Percentiles rank a stretch among this genome's conserved stretches.
phyloP scores from a whole-genome alignment of 1,140 invertebrate species.

The Leptoteleia sp. region DNA sequence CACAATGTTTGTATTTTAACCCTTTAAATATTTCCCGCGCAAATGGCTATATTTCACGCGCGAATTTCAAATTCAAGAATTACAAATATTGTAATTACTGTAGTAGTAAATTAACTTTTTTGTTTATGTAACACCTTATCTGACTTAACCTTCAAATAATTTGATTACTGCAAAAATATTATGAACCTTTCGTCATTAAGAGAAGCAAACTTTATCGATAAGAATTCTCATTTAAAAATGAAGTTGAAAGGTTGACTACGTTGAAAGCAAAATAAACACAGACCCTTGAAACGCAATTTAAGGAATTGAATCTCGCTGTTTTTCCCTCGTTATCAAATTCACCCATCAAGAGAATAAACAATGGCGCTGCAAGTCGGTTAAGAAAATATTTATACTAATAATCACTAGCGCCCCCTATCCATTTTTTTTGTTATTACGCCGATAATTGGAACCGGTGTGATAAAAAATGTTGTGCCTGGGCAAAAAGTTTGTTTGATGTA shows the following conservation, averaged over 20 bases:
- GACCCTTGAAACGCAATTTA: constrained; percentile 13
- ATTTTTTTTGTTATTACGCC: constrained; percentile 58
- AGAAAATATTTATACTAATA: constrained; percentile 74
- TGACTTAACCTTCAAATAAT: no score
- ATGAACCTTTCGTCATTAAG: no score
- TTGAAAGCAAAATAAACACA: constrained; percentile 4
- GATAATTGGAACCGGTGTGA: constrained; percentile 26
- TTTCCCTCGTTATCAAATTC: constrained; percentile 12
- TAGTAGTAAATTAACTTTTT: no score
- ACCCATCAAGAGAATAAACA: constrained; percentile 69
- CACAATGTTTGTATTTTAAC: neutral
- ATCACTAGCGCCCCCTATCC: constrained; percentile 65
- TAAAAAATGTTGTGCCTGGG: no score
- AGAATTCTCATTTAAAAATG: no score
- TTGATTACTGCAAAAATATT: no score
- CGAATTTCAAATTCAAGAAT: no score
- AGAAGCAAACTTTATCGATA: no score
- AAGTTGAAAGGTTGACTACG: neutral
- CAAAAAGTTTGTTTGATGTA: neutral
- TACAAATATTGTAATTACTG: no score
- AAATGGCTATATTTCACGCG: no score
- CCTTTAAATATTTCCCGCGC: no score
- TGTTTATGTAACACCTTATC: no score
- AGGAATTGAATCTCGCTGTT: constrained; percentile 19
- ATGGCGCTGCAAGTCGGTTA: constrained; percentile 71